These are phyloP conservation scores for Pangasius djambal DNA, from an alignment of 2,797 vertebrate species.

Conservation along the genomic window DNA sequence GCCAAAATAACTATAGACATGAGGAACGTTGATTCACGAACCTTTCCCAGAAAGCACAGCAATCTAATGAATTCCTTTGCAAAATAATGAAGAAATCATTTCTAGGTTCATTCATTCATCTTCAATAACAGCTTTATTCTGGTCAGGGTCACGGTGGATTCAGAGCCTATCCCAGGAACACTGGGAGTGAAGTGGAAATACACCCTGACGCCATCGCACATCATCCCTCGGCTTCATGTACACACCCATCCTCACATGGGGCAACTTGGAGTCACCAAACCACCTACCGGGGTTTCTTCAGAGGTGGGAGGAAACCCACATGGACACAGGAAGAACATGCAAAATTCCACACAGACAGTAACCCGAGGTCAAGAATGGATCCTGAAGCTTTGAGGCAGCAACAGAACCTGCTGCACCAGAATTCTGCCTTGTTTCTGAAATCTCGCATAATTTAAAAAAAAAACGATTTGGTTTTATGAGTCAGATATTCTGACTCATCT, in stretches of 20 bases:
- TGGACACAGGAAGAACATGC: not conserved
- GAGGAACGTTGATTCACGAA: not conserved
- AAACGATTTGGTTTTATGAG: not conserved
- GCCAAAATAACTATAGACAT: not conserved
- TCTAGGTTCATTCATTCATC: not conserved
- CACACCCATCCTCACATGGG: not conserved
- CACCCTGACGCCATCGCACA: not conserved
- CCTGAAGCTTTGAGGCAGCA: not conserved
- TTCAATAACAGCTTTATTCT: not conserved
- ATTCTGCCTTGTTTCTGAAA: not conserved
- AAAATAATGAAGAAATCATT: not conserved
- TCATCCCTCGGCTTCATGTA: not conserved
- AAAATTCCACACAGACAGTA: not conserved
- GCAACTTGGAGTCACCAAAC: no score
- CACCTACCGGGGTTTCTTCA: not conserved
- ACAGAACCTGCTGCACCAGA: not conserved
- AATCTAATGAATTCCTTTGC: not conserved
- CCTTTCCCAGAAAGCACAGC: not conserved
- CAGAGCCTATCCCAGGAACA: not conserved
- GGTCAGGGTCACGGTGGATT: not conserved
- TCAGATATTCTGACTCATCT: not conserved
- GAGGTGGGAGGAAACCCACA: not conserved
- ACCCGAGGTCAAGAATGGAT: not conserved
- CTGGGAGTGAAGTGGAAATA: not conserved
- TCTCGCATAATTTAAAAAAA: not conserved